Evolutionary conservation across 2,888 invertebrate genomes (phyloP).

Genomic region (Conops quadrifasciatus): DNA sequence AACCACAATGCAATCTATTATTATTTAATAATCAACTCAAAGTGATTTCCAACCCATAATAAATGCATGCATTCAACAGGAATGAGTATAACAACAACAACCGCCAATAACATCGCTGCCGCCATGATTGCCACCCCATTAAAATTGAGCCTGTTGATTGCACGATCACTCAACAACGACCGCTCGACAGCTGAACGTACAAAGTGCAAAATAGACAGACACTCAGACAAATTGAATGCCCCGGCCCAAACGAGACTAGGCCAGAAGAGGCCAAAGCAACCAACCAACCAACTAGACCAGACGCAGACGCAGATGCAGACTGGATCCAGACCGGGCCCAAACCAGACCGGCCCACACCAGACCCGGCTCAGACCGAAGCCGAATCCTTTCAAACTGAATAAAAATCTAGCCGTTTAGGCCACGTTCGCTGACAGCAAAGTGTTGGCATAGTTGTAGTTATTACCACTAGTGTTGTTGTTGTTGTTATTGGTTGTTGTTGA

Average conservation of each 20-base stretch:
- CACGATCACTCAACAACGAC: constrained; percentile 35
- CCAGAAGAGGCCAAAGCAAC: not conserved
- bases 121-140: constrained; percentile 62
- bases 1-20: constrained; percentile 56
- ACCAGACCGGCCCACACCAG: not conserved
- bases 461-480: not conserved
- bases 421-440: not conserved
- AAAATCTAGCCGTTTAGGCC: not conserved
- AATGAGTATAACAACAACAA: not conserved
- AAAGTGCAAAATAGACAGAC: constrained; percentile 45
- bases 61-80: constrained; percentile 18
- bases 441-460: not conserved
- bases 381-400: too few relatives aligned
- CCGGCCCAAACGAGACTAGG: constrained; percentile 2
- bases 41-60: constrained; percentile 59
- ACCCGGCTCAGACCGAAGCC: not conserved
- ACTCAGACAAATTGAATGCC: constrained; percentile 23
- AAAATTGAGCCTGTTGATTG: constrained; percentile 46
- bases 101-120: constrained; percentile 40
- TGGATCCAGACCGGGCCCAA: too few relatives aligned
- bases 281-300: not conserved
- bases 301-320: too few relatives aligned
- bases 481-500: not conserved
- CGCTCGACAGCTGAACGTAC: constrained; percentile 39
- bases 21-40: constrained; percentile 63